phyloP scores from a whole-genome alignment of 53 echinoderm and acorn worm genomes.

The Astropecten irregularis region DNA sequence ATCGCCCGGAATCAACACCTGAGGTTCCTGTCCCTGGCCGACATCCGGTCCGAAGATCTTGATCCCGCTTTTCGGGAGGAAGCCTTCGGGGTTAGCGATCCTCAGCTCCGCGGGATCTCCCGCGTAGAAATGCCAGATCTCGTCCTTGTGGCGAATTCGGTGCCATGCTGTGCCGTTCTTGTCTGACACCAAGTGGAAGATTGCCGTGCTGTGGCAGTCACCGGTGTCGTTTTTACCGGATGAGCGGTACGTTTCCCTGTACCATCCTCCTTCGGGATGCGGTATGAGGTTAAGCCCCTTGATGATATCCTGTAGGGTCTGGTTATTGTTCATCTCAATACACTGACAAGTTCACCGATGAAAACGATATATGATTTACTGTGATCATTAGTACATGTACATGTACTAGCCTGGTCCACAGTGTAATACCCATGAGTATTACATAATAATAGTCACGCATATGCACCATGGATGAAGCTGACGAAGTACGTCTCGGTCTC shows the following conservation, averaged over 20 bases:
- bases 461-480: no score
- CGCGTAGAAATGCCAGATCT: constrained; percentile 36
- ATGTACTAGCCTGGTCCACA: no score
- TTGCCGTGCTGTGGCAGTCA: neutral
- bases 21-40: constrained; percentile 8
- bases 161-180: constrained; percentile 5
- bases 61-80: neutral
- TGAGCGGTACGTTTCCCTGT: constrained; percentile 11
- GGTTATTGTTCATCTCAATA: neutral
- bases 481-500: no score
- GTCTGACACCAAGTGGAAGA: constrained; percentile 21
- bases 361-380: no score
- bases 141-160: neutral
- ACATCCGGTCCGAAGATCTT: constrained; percentile 11
- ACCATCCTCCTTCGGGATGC: constrained; percentile 23
- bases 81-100: neutral
- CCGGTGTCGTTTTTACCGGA: neutral
- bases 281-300: neutral
- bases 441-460: no score
- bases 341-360: no score
- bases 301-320: neutral
- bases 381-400: no score
- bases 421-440: no score
- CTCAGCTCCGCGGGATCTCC: constrained; percentile 23
- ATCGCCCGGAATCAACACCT: constrained; percentile 25